A percentile compares a stretch with the other conserved stretches of the same genome.
These are phyloP conservation scores for Labroides dimidiatus DNA, from an alignment of 2,797 vertebrate species.

Conservation along the genomic window DNA sequence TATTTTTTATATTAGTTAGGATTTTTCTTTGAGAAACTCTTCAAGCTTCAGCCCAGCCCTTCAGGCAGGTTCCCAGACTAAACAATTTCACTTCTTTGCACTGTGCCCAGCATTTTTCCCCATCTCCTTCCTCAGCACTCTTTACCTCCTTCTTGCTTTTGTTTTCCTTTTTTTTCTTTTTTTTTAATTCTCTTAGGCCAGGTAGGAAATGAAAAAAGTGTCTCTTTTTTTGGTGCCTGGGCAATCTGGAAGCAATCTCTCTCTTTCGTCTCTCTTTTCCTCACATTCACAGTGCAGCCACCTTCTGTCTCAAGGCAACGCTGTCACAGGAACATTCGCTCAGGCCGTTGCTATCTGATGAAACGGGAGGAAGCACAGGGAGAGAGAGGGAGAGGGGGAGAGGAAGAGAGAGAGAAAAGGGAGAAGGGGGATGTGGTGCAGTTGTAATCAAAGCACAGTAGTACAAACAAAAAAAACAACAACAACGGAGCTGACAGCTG, in stretches of 20 bases:
- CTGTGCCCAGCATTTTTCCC: slow-evolving; percentile 85
- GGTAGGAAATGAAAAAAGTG: slow-evolving; percentile 90
- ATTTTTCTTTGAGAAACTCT: slow-evolving; percentile 87
- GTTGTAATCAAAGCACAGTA: slow-evolving; percentile 69
- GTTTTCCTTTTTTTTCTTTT: slow-evolving; percentile 13
- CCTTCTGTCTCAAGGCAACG: slow-evolving; percentile 95
- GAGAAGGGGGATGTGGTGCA: background rate
- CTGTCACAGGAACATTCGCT: slow-evolving; percentile 93
- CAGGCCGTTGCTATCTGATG: slow-evolving; percentile 92
- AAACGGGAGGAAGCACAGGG: slow-evolving; percentile 52
- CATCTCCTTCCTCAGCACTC: slow-evolving; percentile 60
- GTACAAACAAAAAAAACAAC: slow-evolving; percentile 45
- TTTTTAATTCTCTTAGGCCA: slow-evolving; percentile 87
- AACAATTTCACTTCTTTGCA: slow-evolving; percentile 85
- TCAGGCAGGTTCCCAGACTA: slow-evolving; percentile 89
- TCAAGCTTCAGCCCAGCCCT: slow-evolving; percentile 84
- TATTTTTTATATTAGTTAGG: slow-evolving; percentile 76
- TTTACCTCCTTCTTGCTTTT: slow-evolving; percentile 52
- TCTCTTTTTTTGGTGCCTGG: slow-evolving; percentile 88
- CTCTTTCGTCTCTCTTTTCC: slow-evolving; percentile 80
- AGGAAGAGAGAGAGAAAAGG: slow-evolving; percentile 5
- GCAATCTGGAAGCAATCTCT: slow-evolving; percentile 96
- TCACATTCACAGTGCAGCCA: slow-evolving; percentile 89
- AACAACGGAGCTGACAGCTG: slow-evolving; percentile 58
- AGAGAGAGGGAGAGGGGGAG: background rate